Evolutionary conservation across 2,797 vertebrate genomes (phyloP), one percentile per base, ranked within the genome.

Genomic region (Enteromius viviparus): DNA sequence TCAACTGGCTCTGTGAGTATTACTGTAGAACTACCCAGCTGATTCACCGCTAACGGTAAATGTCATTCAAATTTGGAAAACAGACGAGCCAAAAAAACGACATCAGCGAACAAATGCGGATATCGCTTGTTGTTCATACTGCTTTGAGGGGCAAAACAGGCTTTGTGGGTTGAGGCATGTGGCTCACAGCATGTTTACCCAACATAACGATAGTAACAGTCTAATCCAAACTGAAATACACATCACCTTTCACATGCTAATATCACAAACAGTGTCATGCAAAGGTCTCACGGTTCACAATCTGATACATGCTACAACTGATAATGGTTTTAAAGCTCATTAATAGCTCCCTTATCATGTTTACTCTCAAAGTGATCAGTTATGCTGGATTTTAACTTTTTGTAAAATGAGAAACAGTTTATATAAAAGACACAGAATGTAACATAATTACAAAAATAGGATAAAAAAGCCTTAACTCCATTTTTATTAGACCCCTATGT

Each of bases 31-130:
- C 76, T 10, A 72, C 89, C 86, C 92, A 94, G 93, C 93, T 95
- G 94, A 94, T 94, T 92, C 91, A 92, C 70, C 90, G 82, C 87
- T 95, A 95, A 95, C 94, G 92, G 94, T 94, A 93, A 94, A 92
- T 90, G 89, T 93, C 84, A 76, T 87, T 84, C 76, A 62, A 65
- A 85, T 86, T 71, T 47, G 65, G 78, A 76, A 83, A 68, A 82
- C 88, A 91, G 86, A 71, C 40, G 81, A 86, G 55, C 32, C 71
- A 49, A 3, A 49, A 80, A 72, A 79, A 8, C 37, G 17, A 58
- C 72, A 85, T 77, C 65, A 60, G 47, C 51, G 71, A 77, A 69
- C 42, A 82, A 82, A 68, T 71, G 40, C 62, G 68, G 71, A 62
- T 47, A 47, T 82, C 49, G 14, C 53, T 82, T 83, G 70, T 81